Conservation (phyloP, 2,888 invertebrate genomes). For the Herminia tarsipennalis region DNA sequence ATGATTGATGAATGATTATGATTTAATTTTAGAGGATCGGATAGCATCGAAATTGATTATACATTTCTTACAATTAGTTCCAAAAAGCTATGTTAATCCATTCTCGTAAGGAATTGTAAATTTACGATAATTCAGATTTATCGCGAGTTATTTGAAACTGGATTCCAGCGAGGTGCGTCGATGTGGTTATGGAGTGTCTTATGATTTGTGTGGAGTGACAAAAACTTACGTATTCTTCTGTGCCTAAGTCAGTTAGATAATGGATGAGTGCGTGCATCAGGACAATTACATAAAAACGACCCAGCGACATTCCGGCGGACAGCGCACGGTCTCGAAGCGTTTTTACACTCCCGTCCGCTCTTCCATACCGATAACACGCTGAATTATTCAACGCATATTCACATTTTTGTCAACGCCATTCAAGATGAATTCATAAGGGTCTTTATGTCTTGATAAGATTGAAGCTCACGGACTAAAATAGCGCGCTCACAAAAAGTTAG, state of each 20-base stretch:
- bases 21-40: no score
- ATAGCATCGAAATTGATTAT: no score
- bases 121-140: constrained; percentile 1
- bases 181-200: constrained; percentile 34
- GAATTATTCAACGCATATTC: constrained; percentile 84
- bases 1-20: no score
- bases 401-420: constrained; percentile 85
- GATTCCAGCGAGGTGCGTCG: constrained; percentile 4
- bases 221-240: constrained; percentile 40
- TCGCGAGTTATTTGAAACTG: neutral
- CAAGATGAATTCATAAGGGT: constrained; percentile 81
- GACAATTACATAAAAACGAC: constrained; percentile 83
- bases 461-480: constrained; percentile 80
- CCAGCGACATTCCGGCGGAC: constrained; percentile 75
- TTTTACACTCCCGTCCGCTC: constrained; percentile 68
- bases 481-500: constrained; percentile 62
- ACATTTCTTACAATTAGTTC: no score
- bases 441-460: constrained; percentile 85
- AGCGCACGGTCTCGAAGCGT: constrained; percentile 60
- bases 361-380: constrained; percentile 84
- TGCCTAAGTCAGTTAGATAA: constrained; percentile 69
- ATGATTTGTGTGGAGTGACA: constrained; percentile 35
- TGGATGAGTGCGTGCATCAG: constrained; percentile 82
- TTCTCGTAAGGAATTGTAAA: neutral
- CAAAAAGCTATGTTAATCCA: no score